Evolutionary conservation across 2,888 invertebrate species (phyloP).

Genomic region (Lamellibrachia columna): DNA sequence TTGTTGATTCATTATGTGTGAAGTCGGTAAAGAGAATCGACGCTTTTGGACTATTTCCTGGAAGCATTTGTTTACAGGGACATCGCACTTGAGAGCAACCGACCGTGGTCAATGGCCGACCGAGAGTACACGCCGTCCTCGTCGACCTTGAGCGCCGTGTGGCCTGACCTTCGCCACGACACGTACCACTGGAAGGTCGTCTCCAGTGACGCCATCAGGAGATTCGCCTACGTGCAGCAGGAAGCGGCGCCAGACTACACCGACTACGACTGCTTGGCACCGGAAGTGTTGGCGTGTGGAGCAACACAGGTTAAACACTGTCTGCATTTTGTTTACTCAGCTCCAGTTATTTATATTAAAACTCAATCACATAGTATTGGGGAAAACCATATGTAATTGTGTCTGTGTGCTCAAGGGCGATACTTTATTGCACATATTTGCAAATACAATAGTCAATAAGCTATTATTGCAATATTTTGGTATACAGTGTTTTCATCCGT

Average conservation of each 20-base stretch:
- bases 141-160: slow-evolving; percentile 7
- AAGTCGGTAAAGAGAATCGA: neutral
- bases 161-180: slow-evolving; percentile 24
- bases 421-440: too few relatives aligned
- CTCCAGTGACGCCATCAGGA: neutral
- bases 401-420: neutral
- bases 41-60: neutral
- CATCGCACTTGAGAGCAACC: slow-evolving; percentile 17
- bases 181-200: slow-evolving; percentile 21
- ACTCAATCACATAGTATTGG: too few relatives aligned
- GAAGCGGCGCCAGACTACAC: neutral
- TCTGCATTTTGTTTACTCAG: neutral
- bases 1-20: too few relatives aligned
- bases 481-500: neutral
- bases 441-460: too few relatives aligned
- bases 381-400: neutral
- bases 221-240: neutral
- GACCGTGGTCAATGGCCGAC: neutral
- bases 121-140: slow-evolving; percentile 19
- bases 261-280: slow-evolving; percentile 14
- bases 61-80: neutral
- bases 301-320: neutral
- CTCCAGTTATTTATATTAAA: neutral
- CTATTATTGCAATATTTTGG: neutral
- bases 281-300: slow-evolving; percentile 26